A percentile compares a stretch with the other conserved stretches of the same genome.
phyloP scores from a whole-genome alignment of 2,888 invertebrate species.

The Trilocha varians region DNA sequence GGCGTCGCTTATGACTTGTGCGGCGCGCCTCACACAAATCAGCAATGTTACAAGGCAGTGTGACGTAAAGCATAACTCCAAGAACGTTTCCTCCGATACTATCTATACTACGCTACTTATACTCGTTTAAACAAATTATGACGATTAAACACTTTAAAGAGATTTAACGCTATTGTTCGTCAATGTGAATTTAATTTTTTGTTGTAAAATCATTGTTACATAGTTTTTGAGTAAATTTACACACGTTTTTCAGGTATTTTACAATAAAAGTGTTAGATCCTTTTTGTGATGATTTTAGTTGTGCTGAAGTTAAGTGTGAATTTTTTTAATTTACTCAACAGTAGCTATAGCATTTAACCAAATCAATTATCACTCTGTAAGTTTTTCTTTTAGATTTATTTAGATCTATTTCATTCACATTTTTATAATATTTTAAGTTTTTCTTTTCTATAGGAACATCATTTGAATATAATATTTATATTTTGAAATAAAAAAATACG shows the following conservation, averaged over 20 bases:
- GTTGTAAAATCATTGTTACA: background rate
- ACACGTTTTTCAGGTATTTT: background rate
- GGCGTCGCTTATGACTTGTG: slow-evolving; percentile 4
- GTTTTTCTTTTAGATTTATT: no score
- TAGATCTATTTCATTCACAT: no score
- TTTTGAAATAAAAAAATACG: no score
- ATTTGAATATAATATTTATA: no score
- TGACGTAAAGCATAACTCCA: slow-evolving; percentile 24
- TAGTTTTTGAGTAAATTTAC: background rate
- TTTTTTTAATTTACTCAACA: no score
- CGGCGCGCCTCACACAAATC: slow-evolving; percentile 11
- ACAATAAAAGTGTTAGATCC: no score
- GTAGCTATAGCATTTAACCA: no score
- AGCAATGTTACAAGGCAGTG: slow-evolving; percentile 23
- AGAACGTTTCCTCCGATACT: slow-evolving; percentile 35
- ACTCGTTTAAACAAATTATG: slow-evolving; percentile 17
- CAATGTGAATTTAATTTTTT: slow-evolving; percentile 1
- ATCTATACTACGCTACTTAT: slow-evolving; percentile 24
- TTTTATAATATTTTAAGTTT: no score
- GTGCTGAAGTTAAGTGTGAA: no score
- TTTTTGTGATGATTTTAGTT: background rate
- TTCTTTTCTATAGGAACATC: no score
- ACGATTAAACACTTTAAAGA: slow-evolving; percentile 2
- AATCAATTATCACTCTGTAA: no score
- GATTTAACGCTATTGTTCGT: slow-evolving; percentile 1